Conservation (phyloP, 53 echinoderm and acorn worm species). For the Astropecten irregularis region DNA sequence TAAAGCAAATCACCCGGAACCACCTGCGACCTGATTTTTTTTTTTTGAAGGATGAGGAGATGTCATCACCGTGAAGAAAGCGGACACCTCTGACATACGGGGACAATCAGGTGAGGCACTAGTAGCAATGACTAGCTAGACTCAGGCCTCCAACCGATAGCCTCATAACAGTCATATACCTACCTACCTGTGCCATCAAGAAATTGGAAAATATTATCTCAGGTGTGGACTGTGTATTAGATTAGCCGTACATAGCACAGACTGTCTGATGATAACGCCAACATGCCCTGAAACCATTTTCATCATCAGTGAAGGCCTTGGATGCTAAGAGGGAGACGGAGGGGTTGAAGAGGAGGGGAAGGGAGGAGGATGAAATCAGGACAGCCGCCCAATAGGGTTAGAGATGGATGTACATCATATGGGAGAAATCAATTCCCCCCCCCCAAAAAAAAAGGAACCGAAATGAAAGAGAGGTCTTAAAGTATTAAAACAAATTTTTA, state of each 20-base stretch:
- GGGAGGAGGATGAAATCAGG: not conserved
- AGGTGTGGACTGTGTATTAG: conserved; percentile 21
- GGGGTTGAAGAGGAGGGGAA: not conserved
- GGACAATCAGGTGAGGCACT: conserved; percentile 8
- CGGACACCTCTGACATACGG: not conserved
- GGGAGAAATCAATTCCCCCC: not conserved
- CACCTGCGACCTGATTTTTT: conserved; percentile 13
- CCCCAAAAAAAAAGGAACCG: not conserved
- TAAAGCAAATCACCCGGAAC: conserved; percentile 1
- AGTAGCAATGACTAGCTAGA: no score
- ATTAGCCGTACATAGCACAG: not conserved
- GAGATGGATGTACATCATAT: not conserved
- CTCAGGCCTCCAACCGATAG: not conserved
- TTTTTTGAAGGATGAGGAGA: not conserved
- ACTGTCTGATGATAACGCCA: not conserved
- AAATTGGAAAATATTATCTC: conserved; percentile 32
- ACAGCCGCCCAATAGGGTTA: not conserved
- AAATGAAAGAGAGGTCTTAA: no score
- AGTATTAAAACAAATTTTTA: no score
- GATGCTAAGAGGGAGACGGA: not conserved
- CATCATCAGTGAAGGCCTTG: no score
- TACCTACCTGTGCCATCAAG: conserved; percentile 11
- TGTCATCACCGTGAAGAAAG: not conserved
- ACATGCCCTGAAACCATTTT: not conserved
- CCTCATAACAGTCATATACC: not conserved